Percentiles rank a stretch among this genome's conserved stretches.
phyloP scores from a whole-genome alignment of 2,113 vertebrate genomes.

The Regulus satrapa region DNA sequence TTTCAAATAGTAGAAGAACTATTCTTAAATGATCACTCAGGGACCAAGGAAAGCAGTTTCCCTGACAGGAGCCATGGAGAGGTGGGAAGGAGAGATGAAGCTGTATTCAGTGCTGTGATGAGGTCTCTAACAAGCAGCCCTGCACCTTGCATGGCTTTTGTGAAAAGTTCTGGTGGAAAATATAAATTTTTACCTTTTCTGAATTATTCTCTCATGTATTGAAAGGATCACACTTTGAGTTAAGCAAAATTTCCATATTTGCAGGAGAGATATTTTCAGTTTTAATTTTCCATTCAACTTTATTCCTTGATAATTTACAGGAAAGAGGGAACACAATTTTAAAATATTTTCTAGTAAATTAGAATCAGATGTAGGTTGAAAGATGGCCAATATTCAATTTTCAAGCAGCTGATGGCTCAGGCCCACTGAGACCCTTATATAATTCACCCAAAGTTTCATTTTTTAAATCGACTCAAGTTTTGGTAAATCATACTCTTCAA shows the following conservation, averaged over 20 bases:
- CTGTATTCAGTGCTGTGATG: neutral
- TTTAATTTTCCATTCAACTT: neutral
- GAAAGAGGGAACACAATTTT: neutral
- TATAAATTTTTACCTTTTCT: neutral
- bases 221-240: neutral
- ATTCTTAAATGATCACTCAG: neutral
- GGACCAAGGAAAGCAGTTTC: neutral
- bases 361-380: neutral
- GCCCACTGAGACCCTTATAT: neutral
- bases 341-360: neutral
- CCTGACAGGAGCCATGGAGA: neutral
- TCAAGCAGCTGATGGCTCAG: neutral
- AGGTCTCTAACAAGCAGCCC: neutral
- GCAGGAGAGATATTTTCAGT: neutral
- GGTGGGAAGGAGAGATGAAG: neutral
- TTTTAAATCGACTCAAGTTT: neutral
- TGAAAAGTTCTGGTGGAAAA: neutral
- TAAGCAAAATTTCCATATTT: neutral
- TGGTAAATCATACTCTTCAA: neutral
- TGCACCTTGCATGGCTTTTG: neutral
- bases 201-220: neutral
- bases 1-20: neutral
- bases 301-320: neutral
- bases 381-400: neutral
- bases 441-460: neutral